Base-by-base conservation (phyloP, 2,888 invertebrate species). In the Diaprepes abbreviatus region DNA sequence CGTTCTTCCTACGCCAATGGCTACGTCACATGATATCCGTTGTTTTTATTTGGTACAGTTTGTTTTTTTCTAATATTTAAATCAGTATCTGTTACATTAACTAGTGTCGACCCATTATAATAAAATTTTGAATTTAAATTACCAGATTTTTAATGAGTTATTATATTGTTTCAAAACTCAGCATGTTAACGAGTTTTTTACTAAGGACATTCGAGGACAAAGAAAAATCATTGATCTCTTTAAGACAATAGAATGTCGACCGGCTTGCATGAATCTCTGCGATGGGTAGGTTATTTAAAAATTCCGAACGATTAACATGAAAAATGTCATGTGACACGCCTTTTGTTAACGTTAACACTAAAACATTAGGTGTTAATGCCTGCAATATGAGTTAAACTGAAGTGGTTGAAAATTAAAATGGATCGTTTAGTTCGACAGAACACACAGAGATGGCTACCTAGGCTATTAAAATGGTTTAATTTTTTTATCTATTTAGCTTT, bases 111-210 rank as follows among this genome's bases (percentile, higher is more conserved):
- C 14, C 52, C 45, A 66, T 66, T 66, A 66, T 59, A 52, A 59
- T 66, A 66, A 66, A 52, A 38, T 59, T 21, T 58, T 50, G 50
- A 66, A 66, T 66, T 66, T 66, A 48, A 66, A 66, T 66, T 38
- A 40, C 59, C 31, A 9, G 40, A 52, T 45, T 50, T 48, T 57
- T 57, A 60, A 66, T 59, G 66, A 66, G 59, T 52, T 59, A 60
- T 40, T 40, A 45, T 58, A 66, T 66, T 66, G 66, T 66, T 59
- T 59, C 35, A 57, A 65, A 66, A 59, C 35, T 14, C 3, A n/a
- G 38, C 17, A 66, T 66, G 16, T 58, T 38, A 66, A 58, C 28
- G 33, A 58, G 66, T 40, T 54, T 43, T 40, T 63, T 63, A 52
- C 40, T 52, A 59, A 63, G 63, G 63, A 63, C 48, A 63, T 21